These are phyloP conservation scores for Aplochiton taeniatus DNA, from an alignment of 2,797 vertebrate genomes.

Conservation along the genomic window DNA sequence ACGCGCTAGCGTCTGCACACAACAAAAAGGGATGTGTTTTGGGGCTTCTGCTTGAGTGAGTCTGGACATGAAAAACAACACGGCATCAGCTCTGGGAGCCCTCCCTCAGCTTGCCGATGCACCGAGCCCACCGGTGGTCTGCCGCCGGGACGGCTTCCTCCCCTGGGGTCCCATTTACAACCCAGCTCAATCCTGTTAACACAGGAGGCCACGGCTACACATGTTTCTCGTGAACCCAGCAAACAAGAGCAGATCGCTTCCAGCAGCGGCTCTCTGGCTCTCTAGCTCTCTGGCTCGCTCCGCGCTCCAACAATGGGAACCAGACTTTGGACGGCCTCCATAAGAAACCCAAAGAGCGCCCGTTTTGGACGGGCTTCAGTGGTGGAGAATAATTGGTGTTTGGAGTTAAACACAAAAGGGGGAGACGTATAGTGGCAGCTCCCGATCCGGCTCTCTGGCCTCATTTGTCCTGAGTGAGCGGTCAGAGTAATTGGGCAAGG, in stretches of 20 bases:
- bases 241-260: constrained; percentile 6
- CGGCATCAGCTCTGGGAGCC: background rate
- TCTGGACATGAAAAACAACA: background rate
- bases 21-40: background rate
- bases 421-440: background rate
- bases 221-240: constrained; percentile 24
- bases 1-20: background rate
- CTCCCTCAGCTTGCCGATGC: background rate
- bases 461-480: constrained; percentile 16
- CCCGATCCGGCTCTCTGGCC: background rate
- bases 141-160: background rate
- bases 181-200: constrained; percentile 24
- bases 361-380: constrained; percentile 9
- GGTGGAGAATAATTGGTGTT: constrained; percentile 17
- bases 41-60: background rate
- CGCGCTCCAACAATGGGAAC: constrained; percentile 19
- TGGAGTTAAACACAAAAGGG: constrained; percentile 13
- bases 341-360: constrained; percentile 23
- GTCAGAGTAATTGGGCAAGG: constrained; percentile 41
- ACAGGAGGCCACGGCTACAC: constrained; percentile 23
- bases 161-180: constrained; percentile 14
- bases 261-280: constrained; percentile 6
- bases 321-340: constrained; percentile 25
- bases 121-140: background rate
- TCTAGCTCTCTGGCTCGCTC: background rate